These are phyloP conservation scores for Nebria ingens DNA, from an alignment of 1,140 invertebrate species.

Conservation along the genomic window DNA sequence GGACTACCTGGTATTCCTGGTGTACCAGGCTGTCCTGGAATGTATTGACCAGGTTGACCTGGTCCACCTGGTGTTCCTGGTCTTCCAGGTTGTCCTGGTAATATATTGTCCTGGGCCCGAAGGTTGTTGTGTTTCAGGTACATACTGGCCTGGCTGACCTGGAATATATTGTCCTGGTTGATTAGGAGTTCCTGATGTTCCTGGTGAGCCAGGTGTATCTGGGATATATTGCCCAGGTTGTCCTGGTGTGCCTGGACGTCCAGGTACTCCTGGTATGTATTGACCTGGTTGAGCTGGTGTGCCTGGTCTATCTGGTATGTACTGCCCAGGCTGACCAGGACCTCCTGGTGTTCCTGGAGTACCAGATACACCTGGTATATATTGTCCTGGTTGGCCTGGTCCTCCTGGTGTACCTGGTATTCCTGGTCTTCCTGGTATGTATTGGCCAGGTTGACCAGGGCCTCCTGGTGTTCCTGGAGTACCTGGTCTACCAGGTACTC, in stretches of 20 bases:
- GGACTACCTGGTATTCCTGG: neutral
- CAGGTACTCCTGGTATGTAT: conserved; percentile 10
- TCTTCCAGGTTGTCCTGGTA: neutral
- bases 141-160: too few species aligned
- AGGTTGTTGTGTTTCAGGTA: conserved; percentile 23
- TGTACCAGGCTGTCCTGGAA: too few species aligned
- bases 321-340: conserved; percentile 12
- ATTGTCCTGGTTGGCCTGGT: conserved; percentile 19
- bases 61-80: neutral
- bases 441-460: conserved; percentile 28
- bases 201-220: conserved; percentile 16
- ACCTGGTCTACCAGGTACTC: conserved; percentile 21
- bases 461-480: conserved; percentile 18
- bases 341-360: conserved; percentile 17
- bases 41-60: neutral
- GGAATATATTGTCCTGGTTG: conserved; percentile 27
- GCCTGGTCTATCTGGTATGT: conserved; percentile 12
- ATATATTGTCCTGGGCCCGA: neutral
- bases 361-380: conserved; percentile 16
- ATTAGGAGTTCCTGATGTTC: conserved; percentile 10
- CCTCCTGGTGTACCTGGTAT: conserved; percentile 16
- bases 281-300: conserved; percentile 31
- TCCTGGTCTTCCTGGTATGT: conserved; percentile 16
- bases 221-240: conserved; percentile 17
- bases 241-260: conserved; percentile 20